Percentiles rank a stretch among this genome's conserved stretches.
These are phyloP conservation scores for Raja brachyura DNA, from an alignment of 2,113 vertebrate species.

Conservation along the genomic window DNA sequence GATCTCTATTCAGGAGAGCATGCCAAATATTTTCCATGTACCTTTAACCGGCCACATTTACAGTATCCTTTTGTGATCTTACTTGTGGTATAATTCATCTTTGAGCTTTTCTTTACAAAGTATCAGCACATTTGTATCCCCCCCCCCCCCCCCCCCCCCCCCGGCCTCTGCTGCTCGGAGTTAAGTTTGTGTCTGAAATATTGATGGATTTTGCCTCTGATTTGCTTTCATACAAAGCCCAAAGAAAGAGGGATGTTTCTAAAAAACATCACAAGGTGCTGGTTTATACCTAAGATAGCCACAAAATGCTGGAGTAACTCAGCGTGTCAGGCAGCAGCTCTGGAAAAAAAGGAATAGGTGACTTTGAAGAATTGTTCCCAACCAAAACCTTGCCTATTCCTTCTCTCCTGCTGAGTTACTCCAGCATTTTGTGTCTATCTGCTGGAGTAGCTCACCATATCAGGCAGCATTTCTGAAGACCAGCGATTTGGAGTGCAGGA, in stretches of 20 bases:
- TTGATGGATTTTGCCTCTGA: not conserved
- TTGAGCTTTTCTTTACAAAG: not conserved
- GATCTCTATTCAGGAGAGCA: not conserved
- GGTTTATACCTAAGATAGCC: too few relatives aligned
- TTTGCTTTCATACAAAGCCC: not conserved
- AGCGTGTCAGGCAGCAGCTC: too few relatives aligned
- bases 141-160: not conserved
- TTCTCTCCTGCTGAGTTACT: too few relatives aligned
- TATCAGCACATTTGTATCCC: not conserved
- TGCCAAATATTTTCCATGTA: not conserved
- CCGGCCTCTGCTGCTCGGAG: not conserved
- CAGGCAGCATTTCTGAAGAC: too few relatives aligned
- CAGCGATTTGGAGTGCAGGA: too few relatives aligned
- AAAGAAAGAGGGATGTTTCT: not conserved
- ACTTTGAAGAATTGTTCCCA: too few relatives aligned
- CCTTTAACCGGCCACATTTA: not conserved
- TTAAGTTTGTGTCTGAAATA: not conserved
- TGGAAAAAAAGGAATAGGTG: too few relatives aligned
- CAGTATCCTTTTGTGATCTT: not conserved
- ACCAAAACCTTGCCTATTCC: too few relatives aligned
- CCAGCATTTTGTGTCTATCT: too few relatives aligned
- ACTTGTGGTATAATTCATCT: not conserved
- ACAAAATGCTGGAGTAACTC: too few relatives aligned
- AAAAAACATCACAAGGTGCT: not conserved
- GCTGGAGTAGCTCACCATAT: too few relatives aligned